These are phyloP conservation scores for Steinernema hermaphroditum DNA, from an alignment of 2,888 invertebrate species.

Conservation along the genomic window DNA sequence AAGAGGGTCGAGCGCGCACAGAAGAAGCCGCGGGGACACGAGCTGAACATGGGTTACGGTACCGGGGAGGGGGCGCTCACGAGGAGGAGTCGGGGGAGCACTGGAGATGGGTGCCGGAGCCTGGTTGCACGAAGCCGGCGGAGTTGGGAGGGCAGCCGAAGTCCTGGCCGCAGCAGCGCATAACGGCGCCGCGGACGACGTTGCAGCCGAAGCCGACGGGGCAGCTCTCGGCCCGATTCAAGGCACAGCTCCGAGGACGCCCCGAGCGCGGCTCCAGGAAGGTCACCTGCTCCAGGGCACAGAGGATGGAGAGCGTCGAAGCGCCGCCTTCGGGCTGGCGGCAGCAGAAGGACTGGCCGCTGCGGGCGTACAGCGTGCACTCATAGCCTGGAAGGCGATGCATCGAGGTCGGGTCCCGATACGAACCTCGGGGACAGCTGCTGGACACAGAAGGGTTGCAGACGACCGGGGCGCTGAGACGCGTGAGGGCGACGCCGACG, in stretches of 20 bases:
- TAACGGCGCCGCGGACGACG: constrained; percentile 58
- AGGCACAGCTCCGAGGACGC: constrained; percentile 59
- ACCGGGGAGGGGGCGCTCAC: neutral
- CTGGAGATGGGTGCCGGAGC: constrained; percentile 54
- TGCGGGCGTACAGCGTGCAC: constrained; percentile 62
- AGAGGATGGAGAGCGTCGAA: constrained; percentile 40
- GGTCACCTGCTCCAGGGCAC: constrained; percentile 60
- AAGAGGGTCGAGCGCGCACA: constrained; percentile 59
- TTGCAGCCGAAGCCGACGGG: constrained; percentile 64
- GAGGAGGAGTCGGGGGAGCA: constrained; percentile 39
- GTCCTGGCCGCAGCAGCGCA: constrained; percentile 63
- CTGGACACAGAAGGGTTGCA: constrained; percentile 62
- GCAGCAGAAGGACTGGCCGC: constrained; percentile 65
- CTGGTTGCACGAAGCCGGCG: constrained; percentile 59
- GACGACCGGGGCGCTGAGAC: constrained; percentile 62
- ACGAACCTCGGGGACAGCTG: constrained; percentile 62
- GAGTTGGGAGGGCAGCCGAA: constrained; percentile 64
- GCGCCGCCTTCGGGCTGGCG: constrained; percentile 41
- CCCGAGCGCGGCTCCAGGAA: constrained; percentile 57
- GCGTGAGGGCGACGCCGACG: constrained; percentile 62
- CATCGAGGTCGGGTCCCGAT: neutral
- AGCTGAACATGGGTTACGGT: constrained; percentile 38
- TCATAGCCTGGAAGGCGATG: constrained; percentile 53
- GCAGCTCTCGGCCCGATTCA: constrained; percentile 54
- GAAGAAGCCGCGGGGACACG: constrained; percentile 61